phyloP scores from a whole-genome alignment of 2,888 invertebrate genomes.

The Papilio gigon region DNA sequence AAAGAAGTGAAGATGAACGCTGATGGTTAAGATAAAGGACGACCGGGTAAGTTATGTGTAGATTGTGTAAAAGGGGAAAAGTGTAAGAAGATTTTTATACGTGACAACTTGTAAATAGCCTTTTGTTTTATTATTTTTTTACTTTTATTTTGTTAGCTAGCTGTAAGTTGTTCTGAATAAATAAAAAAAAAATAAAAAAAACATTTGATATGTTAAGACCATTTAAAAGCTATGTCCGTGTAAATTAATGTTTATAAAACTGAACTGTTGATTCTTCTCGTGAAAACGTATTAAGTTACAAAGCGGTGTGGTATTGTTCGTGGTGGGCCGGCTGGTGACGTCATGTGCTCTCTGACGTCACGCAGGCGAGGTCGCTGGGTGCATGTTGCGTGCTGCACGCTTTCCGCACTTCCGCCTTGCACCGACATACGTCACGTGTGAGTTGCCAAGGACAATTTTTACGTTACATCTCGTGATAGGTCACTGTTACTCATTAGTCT shows the following conservation, averaged over 20 bases:
- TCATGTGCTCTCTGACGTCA: conserved; percentile 35
- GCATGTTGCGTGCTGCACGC: conserved; percentile 29
- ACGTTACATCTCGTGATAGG: conserved; percentile 1
- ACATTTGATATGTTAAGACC: neutral
- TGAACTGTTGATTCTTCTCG: conserved; percentile 2
- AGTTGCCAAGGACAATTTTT: conserved; percentile 2
- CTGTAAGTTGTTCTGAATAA: too few species aligned
- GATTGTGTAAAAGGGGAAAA: too few species aligned
- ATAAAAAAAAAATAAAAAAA: too few species aligned
- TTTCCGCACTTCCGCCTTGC: conserved; percentile 32
- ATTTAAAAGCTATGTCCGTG: neutral
- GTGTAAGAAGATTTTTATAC: too few species aligned
- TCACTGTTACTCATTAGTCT: too few species aligned
- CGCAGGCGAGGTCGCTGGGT: conserved; percentile 28
- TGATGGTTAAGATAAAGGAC: too few species aligned
- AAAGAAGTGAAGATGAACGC: too few species aligned
- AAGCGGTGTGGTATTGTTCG: conserved; percentile 2
- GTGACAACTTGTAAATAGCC: too few species aligned
- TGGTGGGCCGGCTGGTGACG: conserved; percentile 6
- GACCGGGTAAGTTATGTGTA: too few species aligned
- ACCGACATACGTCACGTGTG: neutral
- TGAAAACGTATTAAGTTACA: conserved; percentile 17
- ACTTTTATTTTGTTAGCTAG: too few species aligned
- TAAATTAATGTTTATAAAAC: conserved; percentile 15
- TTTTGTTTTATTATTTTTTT: too few species aligned